Evolutionary conservation across 2,888 invertebrate species (phyloP).

Genomic region (Caenorhabditis doughertyi): DNA sequence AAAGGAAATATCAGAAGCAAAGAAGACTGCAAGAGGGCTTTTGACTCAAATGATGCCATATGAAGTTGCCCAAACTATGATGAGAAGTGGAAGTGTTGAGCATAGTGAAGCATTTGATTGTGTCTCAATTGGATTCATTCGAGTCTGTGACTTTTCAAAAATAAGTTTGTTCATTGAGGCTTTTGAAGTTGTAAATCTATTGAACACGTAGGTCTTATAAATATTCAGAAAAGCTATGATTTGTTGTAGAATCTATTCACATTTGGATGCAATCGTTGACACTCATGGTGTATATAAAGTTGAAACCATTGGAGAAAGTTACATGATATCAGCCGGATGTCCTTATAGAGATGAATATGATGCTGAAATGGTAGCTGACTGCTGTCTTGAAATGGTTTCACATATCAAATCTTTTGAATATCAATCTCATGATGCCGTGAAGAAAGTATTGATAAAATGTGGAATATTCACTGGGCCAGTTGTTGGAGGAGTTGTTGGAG

Average conservation of each 20-base stretch:
- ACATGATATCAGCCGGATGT: constrained; percentile 76
- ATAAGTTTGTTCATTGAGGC: constrained; percentile 96
- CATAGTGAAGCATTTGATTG: constrained; percentile 91
- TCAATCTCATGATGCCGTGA: constrained; percentile 55
- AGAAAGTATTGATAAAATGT: constrained; percentile 67
- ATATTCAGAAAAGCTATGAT: too few relatives aligned
- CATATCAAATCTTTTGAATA: constrained; percentile 65
- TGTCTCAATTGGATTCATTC: constrained; percentile 96
- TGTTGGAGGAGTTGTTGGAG: constrained; percentile 77
- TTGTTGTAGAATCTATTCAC: constrained; percentile 66
- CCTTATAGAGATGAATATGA: constrained; percentile 72
- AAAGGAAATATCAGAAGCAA: constrained; percentile 95
- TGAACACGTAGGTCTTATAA: constrained; percentile 86
- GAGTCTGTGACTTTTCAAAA: constrained; percentile 91
- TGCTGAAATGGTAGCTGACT: constrained; percentile 74
- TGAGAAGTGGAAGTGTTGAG: constrained; percentile 68
- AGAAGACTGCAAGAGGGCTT: constrained; percentile 95
- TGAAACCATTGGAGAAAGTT: constrained; percentile 77
- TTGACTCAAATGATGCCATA: constrained; percentile 99
- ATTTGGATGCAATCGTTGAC: constrained; percentile 94
- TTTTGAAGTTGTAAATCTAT: constrained; percentile 97
- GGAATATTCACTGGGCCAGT: constrained; percentile 72
- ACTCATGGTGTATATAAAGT: constrained; percentile 90
- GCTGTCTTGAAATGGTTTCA: constrained; percentile 73
- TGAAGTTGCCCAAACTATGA: constrained; percentile 84